A percentile compares a stretch with the other conserved stretches of the same genome.
Evolutionary conservation across 37 sponge, comb jelly and placozoan genomes (phyloP).

Genomic region (Diacarnus erythraeanus): DNA sequence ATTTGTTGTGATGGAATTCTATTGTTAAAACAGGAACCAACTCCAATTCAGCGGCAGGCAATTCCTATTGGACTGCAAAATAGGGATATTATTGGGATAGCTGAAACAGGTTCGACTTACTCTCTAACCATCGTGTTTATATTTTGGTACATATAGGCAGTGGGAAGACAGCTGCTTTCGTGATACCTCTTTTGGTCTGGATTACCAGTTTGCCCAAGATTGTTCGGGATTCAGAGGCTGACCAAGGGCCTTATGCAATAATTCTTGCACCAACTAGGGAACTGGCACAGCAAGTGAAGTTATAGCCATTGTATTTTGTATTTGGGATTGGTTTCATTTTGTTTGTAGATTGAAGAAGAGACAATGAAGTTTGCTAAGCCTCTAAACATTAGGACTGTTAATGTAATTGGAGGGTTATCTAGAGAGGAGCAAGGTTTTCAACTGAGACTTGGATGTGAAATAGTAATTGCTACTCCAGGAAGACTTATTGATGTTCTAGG

Average conservation of each 20-base stretch:
- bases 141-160: constrained; percentile 51
- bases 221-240: constrained; percentile 82
- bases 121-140: neutral
- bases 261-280: constrained; percentile 98
- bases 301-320: neutral
- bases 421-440: constrained; percentile 97
- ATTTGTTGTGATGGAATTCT: neutral
- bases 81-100: constrained; percentile 97
- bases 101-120: constrained; percentile 88
- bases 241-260: constrained; percentile 96
- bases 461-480: constrained; percentile 99
- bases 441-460: constrained; percentile 94
- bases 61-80: constrained; percentile 98
- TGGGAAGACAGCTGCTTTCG: constrained; percentile 98
- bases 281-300: constrained; percentile 89
- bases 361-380: constrained; percentile 90
- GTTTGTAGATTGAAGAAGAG: constrained; percentile 88
- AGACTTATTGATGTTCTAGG: constrained; percentile 96
- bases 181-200: constrained; percentile 96
- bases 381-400: constrained; percentile 87
- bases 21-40: constrained; percentile 67
- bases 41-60: constrained; percentile 97
- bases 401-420: constrained; percentile 91
- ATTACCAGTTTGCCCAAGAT: constrained; percentile 91
- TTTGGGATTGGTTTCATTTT: neutral